Percentiles rank a stretch among this genome's conserved stretches.
Conservation (phyloP, 1,140 invertebrate species). For the Drosophila kurseongensis region DNA sequence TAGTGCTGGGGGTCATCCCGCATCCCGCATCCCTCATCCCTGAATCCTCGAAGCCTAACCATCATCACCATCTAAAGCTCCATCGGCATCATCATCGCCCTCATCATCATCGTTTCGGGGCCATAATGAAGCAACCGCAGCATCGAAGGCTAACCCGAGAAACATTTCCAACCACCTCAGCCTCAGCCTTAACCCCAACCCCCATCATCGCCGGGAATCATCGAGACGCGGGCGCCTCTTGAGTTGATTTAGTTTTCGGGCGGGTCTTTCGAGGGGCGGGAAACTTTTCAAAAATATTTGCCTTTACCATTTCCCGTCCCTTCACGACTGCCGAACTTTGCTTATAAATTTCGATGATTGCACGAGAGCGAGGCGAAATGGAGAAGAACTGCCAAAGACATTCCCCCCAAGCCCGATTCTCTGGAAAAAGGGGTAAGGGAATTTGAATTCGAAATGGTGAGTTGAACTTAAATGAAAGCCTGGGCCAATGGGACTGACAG, state of each 20-base stretch:
- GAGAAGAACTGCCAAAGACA: constrained; percentile 40
- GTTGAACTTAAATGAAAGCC: constrained; percentile 28
- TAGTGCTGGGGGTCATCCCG: constrained; percentile 34
- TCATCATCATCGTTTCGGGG: constrained; percentile 10
- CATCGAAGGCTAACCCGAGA: constrained; percentile 40
- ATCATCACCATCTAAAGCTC: constrained; percentile 4
- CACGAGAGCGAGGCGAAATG: constrained; percentile 19
- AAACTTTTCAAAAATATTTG: constrained; percentile 70
- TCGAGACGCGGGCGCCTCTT: constrained; percentile 38
- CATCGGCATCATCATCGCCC: constrained; percentile 11
- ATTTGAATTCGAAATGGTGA: constrained; percentile 38
- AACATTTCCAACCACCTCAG: constrained; percentile 7
- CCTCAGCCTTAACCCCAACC: constrained; percentile 7
- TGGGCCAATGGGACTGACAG: constrained; percentile 11
- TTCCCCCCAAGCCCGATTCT: constrained; percentile 3
- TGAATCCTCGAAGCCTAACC: neutral
- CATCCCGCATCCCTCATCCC: neutral
- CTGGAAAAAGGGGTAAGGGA: neutral
- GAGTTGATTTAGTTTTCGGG: constrained; percentile 72
- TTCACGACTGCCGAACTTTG: constrained; percentile 48
- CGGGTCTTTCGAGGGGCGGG: neutral
- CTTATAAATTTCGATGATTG: constrained; percentile 81
- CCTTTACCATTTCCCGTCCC: constrained; percentile 49
- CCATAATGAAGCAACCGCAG: constrained; percentile 48
- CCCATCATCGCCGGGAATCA: constrained; percentile 41